These are phyloP conservation scores for Laterallus jamaicensis DNA, from an alignment of 2,113 vertebrate genomes.

Conservation along the genomic window DNA sequence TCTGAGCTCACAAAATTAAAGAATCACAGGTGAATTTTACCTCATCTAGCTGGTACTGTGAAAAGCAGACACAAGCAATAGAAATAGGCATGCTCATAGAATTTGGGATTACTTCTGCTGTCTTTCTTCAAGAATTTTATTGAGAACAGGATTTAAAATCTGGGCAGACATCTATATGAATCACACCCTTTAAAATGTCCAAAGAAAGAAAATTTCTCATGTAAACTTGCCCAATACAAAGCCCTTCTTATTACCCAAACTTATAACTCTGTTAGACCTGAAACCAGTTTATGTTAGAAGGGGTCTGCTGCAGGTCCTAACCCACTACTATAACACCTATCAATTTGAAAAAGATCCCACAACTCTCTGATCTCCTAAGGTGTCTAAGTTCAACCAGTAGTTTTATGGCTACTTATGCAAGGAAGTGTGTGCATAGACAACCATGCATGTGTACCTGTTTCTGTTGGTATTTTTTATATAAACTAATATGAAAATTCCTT, in stretches of 20 bases:
- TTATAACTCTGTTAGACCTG: neutral
- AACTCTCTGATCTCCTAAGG: neutral
- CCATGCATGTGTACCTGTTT: accelerated
- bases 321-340: neutral
- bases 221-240: neutral
- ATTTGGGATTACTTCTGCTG: neutral
- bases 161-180: neutral
- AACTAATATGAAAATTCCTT: neutral
- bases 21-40: neutral
- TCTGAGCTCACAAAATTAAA: neutral
- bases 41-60: accelerated
- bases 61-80: neutral
- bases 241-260: neutral
- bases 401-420: neutral
- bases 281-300: neutral
- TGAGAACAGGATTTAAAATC: neutral
- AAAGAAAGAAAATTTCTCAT: neutral
- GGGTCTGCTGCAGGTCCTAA: neutral
- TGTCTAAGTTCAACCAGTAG: neutral
- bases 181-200: neutral
- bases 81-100: neutral
- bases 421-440: neutral
- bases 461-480: neutral
- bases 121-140: neutral
- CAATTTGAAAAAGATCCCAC: neutral